Percentiles rank a stretch among this genome's conserved stretches.
These are phyloP conservation scores for Lophotriccus pileatus DNA, from an alignment of 2,797 vertebrate genomes.

Conservation along the genomic window DNA sequence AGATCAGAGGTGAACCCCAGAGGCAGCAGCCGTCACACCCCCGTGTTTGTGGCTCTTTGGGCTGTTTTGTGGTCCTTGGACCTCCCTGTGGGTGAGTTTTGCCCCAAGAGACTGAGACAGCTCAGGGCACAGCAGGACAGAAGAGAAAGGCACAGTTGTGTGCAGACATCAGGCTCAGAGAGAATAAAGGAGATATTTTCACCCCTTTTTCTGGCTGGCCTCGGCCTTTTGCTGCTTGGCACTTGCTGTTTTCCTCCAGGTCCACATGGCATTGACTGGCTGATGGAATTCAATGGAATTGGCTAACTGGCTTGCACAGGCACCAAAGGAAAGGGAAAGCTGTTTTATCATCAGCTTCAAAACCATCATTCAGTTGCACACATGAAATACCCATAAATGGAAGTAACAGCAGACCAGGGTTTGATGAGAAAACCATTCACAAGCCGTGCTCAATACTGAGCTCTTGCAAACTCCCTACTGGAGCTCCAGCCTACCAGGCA, in stretches of 20 bases:
- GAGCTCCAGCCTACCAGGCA: not conserved
- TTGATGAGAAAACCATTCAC: not conserved
- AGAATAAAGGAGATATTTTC: not conserved
- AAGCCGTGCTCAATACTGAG: not conserved
- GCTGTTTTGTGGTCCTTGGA: not conserved
- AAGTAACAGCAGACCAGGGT: not conserved
- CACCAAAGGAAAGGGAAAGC: not conserved
- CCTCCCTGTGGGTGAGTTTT: not conserved
- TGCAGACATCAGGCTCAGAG: not conserved
- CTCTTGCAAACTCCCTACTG: not conserved
- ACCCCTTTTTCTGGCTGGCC: not conserved
- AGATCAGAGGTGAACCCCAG: not conserved
- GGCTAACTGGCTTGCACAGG: not conserved
- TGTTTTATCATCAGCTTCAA: not conserved
- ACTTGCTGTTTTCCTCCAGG: not conserved
- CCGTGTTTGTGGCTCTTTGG: rapidly evolving
- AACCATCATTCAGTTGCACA: not conserved
- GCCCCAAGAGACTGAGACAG: not conserved
- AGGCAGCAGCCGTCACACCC: not conserved
- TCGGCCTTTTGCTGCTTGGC: not conserved
- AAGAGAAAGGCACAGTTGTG: not conserved
- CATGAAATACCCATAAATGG: not conserved
- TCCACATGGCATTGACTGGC: not conserved
- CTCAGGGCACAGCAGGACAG: not conserved
- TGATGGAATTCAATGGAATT: not conserved